Evolutionary conservation across 2,113 vertebrate genomes (phyloP).

Genomic region (Verasper variegatus): DNA sequence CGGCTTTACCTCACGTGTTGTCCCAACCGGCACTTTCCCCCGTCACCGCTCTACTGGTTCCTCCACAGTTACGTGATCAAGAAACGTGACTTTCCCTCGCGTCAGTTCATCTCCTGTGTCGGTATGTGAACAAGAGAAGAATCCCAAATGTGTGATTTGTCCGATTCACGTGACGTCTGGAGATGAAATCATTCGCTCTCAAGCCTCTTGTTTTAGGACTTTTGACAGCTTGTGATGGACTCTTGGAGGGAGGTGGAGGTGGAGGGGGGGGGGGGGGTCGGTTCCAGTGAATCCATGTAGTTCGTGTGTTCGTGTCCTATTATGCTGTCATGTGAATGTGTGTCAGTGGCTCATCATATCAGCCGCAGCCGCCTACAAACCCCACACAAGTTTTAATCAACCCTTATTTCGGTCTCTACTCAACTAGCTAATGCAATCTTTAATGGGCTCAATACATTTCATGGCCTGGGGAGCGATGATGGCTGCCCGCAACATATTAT

Average conservation of each 20-base stretch:
- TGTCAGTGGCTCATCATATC: background rate
- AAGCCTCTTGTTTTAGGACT: background rate
- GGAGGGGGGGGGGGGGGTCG: background rate
- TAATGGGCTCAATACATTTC: slow-evolving; percentile 18
- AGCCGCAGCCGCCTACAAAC: slow-evolving; percentile 11
- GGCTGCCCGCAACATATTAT: slow-evolving; percentile 30
- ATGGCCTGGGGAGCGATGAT: slow-evolving; percentile 12
- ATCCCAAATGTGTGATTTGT: no score
- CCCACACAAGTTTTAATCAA: slow-evolving; percentile 20
- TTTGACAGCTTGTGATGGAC: background rate
- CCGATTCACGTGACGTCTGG: background rate
- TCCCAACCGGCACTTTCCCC: no score
- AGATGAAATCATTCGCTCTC: background rate
- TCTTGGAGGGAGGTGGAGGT: no score
- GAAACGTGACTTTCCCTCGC: no score
- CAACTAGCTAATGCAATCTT: slow-evolving; percentile 21
- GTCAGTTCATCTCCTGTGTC: no score
- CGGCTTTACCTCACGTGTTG: no score
- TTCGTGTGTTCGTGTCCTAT: background rate
- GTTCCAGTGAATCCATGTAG: background rate
- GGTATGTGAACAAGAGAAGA: no score
- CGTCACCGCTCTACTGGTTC: no score
- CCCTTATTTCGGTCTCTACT: slow-evolving; percentile 17
- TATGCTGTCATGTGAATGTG: background rate
- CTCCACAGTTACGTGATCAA: no score